phyloP scores from a whole-genome alignment of 37 sponge, comb jelly and placozoan genomes.

The Agelas oroides region DNA sequence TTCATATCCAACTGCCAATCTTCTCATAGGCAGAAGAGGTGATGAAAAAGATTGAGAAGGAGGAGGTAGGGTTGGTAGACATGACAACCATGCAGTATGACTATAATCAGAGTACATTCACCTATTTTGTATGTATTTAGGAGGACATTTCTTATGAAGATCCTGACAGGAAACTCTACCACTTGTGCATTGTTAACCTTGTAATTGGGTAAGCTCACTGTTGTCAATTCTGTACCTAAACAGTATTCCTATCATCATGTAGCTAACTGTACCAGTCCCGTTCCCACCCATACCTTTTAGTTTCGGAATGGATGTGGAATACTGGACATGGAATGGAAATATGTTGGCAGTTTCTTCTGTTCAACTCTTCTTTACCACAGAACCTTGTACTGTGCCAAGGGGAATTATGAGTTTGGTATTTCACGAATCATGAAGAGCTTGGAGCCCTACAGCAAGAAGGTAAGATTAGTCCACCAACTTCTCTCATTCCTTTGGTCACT shows the following conservation, averaged over 20 bases:
- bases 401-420: constrained; percentile 99
- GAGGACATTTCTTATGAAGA: constrained; percentile 94
- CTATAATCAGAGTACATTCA: too few species aligned
- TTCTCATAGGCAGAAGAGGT: constrained; percentile 91
- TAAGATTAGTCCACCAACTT: background rate
- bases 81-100: background rate
- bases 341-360: background rate
- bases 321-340: background rate
- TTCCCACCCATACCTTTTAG: too few species aligned
- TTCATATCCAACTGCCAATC: too few species aligned
- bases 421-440: constrained; percentile 94
- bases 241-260: too few species aligned
- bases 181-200: constrained; percentile 97
- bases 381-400: constrained; percentile 96
- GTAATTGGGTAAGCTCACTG: constrained; percentile 86
- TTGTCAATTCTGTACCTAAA: too few species aligned
- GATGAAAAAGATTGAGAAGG: constrained; percentile 99
- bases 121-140: constrained; percentile 34
- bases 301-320: too few species aligned
- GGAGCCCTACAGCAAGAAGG: constrained; percentile 98
- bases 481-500: background rate
- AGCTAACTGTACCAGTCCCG: too few species aligned
- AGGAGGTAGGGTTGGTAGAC: constrained; percentile 68
- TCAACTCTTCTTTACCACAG: constrained; percentile 35
- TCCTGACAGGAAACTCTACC: constrained; percentile 95